phyloP scores from a whole-genome alignment of 2,888 invertebrate species.

The Campoletis raptor region DNA sequence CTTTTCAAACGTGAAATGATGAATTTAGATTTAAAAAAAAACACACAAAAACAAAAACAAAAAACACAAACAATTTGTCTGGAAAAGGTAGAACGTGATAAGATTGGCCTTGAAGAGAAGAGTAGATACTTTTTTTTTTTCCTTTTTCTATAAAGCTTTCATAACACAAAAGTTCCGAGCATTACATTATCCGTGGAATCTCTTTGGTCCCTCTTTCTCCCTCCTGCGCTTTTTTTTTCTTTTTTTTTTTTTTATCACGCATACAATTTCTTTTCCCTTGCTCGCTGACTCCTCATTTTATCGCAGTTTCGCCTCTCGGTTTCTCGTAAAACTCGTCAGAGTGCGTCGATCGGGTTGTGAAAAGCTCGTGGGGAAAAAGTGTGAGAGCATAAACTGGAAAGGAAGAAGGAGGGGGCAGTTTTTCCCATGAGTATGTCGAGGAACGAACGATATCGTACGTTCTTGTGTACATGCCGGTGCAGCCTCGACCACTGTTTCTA shows the following conservation, averaged over 20 bases:
- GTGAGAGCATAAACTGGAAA: constrained; percentile 23
- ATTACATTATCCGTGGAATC: background rate
- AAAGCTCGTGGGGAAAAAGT: constrained; percentile 5
- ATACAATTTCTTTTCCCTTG: background rate
- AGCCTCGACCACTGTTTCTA: constrained; percentile 41
- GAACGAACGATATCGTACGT: constrained; percentile 41
- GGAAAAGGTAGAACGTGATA: background rate
- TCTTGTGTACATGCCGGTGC: constrained; percentile 28
- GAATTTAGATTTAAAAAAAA: no score
- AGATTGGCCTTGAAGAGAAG: constrained; percentile 5
- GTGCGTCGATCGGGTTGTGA: constrained; percentile 48
- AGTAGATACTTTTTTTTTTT: background rate
- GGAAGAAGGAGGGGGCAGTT: background rate
- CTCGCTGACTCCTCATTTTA: constrained; percentile 11
- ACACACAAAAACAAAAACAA: no score
- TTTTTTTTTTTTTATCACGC: background rate
- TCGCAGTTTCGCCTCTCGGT: constrained; percentile 7
- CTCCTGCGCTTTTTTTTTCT: background rate
- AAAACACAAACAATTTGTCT: no score
- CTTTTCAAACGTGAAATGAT: background rate
- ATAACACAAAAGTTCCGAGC: background rate
- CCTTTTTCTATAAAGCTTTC: background rate
- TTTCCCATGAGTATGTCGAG: background rate
- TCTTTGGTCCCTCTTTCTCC: background rate
- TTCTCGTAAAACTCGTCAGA: constrained; percentile 37